Evolutionary conservation across 2,888 invertebrate species (phyloP).

Genomic region (Embidobia sp.): DNA sequence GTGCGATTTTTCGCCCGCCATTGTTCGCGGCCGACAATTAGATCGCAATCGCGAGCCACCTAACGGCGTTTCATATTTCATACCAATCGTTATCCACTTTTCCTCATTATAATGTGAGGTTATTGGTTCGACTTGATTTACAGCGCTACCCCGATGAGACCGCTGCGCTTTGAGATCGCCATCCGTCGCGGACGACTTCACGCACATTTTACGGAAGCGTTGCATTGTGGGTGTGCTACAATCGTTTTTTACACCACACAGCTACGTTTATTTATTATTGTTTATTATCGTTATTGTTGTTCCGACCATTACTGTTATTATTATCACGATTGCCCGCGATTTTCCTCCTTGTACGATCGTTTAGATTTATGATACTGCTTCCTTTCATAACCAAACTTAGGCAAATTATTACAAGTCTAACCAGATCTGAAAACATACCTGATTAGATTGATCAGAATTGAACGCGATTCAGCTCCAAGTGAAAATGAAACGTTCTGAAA

Average conservation of each 20-base stretch:
- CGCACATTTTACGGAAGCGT: conserved; percentile 47
- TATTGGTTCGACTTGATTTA: conserved; percentile 43
- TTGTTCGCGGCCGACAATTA: conserved; percentile 41
- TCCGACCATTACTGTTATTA: too few species aligned
- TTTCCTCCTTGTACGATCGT: too few species aligned
- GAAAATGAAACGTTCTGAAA: too few species aligned
- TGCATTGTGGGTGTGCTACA: conserved; percentile 17
- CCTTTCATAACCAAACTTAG: too few species aligned
- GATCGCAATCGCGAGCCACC: conserved; percentile 53
- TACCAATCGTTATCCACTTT: conserved; percentile 40
- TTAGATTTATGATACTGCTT: too few species aligned
- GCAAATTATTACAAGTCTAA: too few species aligned
- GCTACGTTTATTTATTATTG: too few species aligned
- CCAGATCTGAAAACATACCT: too few species aligned
- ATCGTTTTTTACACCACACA: too few species aligned
- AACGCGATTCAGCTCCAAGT: too few species aligned
- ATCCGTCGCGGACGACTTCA: conserved; percentile 47
- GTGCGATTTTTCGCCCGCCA: conserved; percentile 34
- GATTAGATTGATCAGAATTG: not conserved
- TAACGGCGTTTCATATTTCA: conserved; percentile 39
- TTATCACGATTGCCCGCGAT: too few species aligned
- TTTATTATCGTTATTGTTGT: too few species aligned
- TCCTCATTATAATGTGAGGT: conserved; percentile 31
- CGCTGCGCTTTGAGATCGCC: not conserved
- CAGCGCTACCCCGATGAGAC: conserved; percentile 13